Base-by-base conservation (phyloP, 2,888 invertebrate genomes). In the Alsophila aescularia region DNA sequence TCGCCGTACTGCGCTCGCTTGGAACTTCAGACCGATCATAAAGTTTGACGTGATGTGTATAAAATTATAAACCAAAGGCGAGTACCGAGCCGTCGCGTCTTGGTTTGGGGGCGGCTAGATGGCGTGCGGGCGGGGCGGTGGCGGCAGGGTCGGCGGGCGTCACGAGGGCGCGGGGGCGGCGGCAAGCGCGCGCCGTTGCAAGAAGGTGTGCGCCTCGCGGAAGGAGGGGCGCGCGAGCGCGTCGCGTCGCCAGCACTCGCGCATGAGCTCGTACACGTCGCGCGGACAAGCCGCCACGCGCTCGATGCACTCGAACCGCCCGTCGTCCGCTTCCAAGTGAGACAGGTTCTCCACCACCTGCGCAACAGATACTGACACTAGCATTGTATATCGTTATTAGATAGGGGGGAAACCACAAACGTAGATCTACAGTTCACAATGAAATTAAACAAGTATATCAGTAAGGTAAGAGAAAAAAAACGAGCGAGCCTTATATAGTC, bases 191-290 rank as follows among this genome's bases (percentile, higher is more conserved):
- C 13, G 24, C 27, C 96, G 86, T 79, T 95, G 96, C 60, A 97
- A 92, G 88, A 97, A 96, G 74, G 95, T 93, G 81, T 96, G 96
- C 64, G 97, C 95, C 75, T 97, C 96, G 24, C 94, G 92, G 92
- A 97, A 97, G 61, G 94, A 92, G 3, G 97, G 97, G 29, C 97
- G 90, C 63, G 95, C 94, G 43, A 88, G 83, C 54, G 96, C 96
- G 70, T 95, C 95, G 32, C 95, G 92, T 58, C 95, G 94, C 97
- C 97, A 97, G 82, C 97, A 98, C 75, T 96, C 96, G 62, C 94
- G 86, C 96, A 97, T 96, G 67, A 97, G 90, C 73, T 96, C 96
- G 90, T 96, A 96, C 62, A 97, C 93, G 85, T 97, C 97, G 76
- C 96, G 95, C 39, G 96, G 95, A 62, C 95, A 95, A 70, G 93